These are phyloP conservation scores for Rapana venosa DNA, from an alignment of 2,888 invertebrate genomes.

Conservation along the genomic window DNA sequence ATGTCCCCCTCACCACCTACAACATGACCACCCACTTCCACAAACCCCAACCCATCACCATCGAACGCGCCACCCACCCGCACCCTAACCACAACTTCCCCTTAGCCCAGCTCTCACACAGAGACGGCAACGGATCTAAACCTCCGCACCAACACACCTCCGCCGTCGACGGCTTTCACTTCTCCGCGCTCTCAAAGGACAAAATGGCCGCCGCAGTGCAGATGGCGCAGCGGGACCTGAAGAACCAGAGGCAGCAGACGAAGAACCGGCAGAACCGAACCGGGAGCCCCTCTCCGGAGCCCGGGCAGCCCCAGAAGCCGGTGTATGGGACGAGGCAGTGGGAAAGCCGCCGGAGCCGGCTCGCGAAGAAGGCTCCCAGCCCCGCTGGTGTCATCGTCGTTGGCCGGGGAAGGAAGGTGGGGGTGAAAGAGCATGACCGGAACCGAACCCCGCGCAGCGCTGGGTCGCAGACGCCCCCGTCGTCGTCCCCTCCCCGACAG, in stretches of 20 bases:
- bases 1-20: constrained; percentile 61
- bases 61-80: constrained; percentile 52
- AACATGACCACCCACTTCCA: constrained; percentile 60
- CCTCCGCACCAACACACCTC: not conserved
- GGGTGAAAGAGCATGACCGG: constrained; percentile 62
- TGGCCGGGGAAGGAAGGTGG: constrained; percentile 47
- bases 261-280: not conserved
- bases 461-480: constrained; percentile 60
- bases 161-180: constrained; percentile 49
- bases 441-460: constrained; percentile 55
- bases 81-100: constrained; percentile 28
- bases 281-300: constrained; percentile 14
- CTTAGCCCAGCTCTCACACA: constrained; percentile 11
- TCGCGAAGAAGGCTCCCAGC: not conserved
- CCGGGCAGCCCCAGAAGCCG: constrained; percentile 33
- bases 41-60: constrained; percentile 56
- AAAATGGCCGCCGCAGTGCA: constrained; percentile 68
- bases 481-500: constrained; percentile 45
- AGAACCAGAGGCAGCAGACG: constrained; percentile 63
- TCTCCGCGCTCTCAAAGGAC: constrained; percentile 67
- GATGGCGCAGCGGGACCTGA: constrained; percentile 70
- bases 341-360: constrained; percentile 51
- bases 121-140: not conserved
- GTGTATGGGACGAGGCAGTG: constrained; percentile 55
- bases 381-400: not conserved